Base-by-base conservation (phyloP, 64 coral and sea anemone species). In the Trachythela sp. region DNA sequence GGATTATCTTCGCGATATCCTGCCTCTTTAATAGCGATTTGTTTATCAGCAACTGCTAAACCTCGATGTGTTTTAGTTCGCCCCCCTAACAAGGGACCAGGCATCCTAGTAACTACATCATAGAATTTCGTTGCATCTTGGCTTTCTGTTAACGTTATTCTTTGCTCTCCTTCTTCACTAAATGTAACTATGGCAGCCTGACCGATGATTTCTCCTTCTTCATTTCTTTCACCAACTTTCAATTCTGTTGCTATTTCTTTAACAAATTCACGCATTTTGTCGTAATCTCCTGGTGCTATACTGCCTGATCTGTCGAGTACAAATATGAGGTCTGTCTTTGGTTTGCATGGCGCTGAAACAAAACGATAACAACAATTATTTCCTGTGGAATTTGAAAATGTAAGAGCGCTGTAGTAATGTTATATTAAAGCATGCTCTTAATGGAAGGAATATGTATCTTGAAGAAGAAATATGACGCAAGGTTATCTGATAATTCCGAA, bases 171-270 rank as follows among this genome's bases (percentile, higher is more conserved):
- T 71, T 88, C 86, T 35, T 88, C 86, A 14, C 86, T 88, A 35
- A 88, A 88, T 39, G 86, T 88, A 40, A 88, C 86, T 88, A 88
- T 24, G 31, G 86, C 86, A 15, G 54, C 86, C 20, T 88, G 86
- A 37, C 86, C 86, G 26, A 88, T 64, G 1, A 88, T 43, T 68
- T 88, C 86, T 37, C 34, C 34, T 15, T 88, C 40, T 20, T 88
- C 59, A 88, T 88, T 70, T 88, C 86, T 67, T 88, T 88, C 86
- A 40, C 86, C 86, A 71, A 88, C 39, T 88, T 88, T 67, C 13
- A 88, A 35, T 64, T 64, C 39, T 70, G 20, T 36, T 39, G 56
- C 52, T 64, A 88, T 88, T 30, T 22, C 59, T 88, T n/a, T 35
- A 38, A 88, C 52, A 88, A 88, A 88, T 40, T 68, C 86, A 39